Base-by-base conservation (phyloP, 2,888 invertebrate species). In the Agonopterix alstromeriana region DNA sequence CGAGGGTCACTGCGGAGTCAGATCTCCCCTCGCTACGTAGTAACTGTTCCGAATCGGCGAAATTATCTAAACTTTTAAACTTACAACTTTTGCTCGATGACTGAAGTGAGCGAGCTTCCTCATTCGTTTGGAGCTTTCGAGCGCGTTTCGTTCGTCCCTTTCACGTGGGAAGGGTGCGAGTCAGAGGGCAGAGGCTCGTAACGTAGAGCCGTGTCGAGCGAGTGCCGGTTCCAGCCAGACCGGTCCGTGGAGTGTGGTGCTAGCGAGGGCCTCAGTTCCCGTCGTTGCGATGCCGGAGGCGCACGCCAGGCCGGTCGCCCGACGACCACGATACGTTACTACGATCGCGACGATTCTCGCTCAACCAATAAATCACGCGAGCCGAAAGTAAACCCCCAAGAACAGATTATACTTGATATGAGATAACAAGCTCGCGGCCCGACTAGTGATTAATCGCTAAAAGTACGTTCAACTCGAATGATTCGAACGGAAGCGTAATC, bases 31-130 rank as follows among this genome's bases (percentile, higher is more conserved):
- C 70, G 72, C 73, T 70, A 66, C 70, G 72, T 68, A 69, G 67
- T 61, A 77, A 70, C 73, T 70, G 73, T 70, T 71, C 58, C 65
- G 69, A 68, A 74, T 80, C 79, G 77, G 70, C 77, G 61, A 77
- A 85, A 87, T 87, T 82, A 85, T 86, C 78, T 77, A 84, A 87
- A 87, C 73, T 87, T 88, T 85, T 83, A 85, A 50, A 87, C 80
- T 85, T 82, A 75, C 73, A 86, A 86, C 82, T 86, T 86, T 83
- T 80, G 71, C 74, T 72, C 70, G 72, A 79, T 73, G 79, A 74
- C 70, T 70, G 65, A 65, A 67, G 68, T 61, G 63, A 70, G 73
- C 68, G 67, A 70, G 73, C 66, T 73, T 77, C 77, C 78, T 77
- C 70, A 71, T 77, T 72, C 71, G 74, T 65, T 70, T 73, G 58